phyloP scores from a whole-genome alignment of 2,797 vertebrate genomes.

The Garrulus glandarius region DNA sequence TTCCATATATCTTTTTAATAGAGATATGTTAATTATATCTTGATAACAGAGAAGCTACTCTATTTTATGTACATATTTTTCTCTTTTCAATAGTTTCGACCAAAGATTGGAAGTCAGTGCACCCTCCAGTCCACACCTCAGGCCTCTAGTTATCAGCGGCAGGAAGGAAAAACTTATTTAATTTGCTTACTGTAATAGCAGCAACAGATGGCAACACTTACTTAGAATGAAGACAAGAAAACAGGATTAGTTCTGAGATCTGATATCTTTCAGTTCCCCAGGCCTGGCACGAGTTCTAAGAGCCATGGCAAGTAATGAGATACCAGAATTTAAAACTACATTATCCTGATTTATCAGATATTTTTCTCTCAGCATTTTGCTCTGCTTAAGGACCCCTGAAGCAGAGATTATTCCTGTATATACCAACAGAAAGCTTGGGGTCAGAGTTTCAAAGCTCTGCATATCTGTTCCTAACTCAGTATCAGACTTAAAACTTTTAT shows the following conservation, averaged over 20 bases:
- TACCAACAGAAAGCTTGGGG: not conserved
- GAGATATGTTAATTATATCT: not conserved
- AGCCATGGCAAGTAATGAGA: slow-evolving; percentile 27
- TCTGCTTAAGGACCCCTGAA: slow-evolving; percentile 31
- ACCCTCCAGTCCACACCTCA: not conserved
- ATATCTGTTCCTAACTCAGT: not conserved
- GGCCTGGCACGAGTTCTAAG: slow-evolving; percentile 32
- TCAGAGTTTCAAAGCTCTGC: not conserved
- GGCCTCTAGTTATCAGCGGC: not conserved
- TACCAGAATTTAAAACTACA: slow-evolving; percentile 37
- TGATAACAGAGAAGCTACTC: not conserved
- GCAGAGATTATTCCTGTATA: slow-evolving; percentile 1
- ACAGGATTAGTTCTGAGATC: slow-evolving; percentile 42
- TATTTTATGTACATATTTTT: not conserved
- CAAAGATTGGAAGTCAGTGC: not conserved
- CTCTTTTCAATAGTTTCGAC: not conserved
- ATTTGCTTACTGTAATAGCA: slow-evolving; percentile 33
- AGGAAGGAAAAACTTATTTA: slow-evolving; percentile 22
- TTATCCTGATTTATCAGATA: slow-evolving; percentile 46
- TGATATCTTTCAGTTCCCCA: slow-evolving; percentile 18
- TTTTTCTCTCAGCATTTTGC: slow-evolving; percentile 19
- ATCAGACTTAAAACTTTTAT: slow-evolving; percentile 1
- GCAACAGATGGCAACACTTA: not conserved
- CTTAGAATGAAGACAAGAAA: slow-evolving; percentile 31
- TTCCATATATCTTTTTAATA: not conserved